Base-by-base conservation (phyloP, 2,888 invertebrate genomes). In the Acleris holmiana region DNA sequence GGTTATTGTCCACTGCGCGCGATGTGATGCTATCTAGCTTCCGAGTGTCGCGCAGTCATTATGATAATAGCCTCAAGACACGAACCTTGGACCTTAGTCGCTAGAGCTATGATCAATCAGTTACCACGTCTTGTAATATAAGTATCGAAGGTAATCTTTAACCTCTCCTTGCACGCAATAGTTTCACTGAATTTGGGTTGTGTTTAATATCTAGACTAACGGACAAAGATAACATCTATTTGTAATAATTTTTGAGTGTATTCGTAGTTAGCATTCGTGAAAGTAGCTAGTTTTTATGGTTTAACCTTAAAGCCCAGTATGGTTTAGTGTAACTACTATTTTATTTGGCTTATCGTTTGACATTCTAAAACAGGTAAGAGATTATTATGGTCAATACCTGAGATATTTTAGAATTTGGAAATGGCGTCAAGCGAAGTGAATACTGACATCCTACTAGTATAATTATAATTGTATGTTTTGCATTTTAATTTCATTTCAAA, bases 1-100 rank as follows among this genome's bases (percentile, higher is more conserved):
- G 86, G 90, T 90, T 88, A 90, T 90, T 89, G 90, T 90, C 91
- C 91, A 91, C 79, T 82, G 86, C 83, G 83, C 86, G 88, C 89
- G 86, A 89, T 88, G 80, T 78, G 91, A 91, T 91, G 79, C 79
- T 89, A 91, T 91, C 91, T 84, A 58, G 79, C 71, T 88, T 87
- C 88, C 88, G 84, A 85, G 79, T 86, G 91, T 89, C 90, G 91
- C 88, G 84, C 82, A 75, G 77, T 79, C 81, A 83, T 89, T 88
- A 89, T 85, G 86, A 88, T 91, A 90, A 91, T 89, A 82, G 87
- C 82, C 74, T 76, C 78, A 76, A 81, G 85, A 85, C 91, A 91
- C 88, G 91, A 90, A 90, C 81, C 83, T 18, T 44, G 64, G 60
- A 60, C 65, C 55, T 65, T 65, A 60, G 49, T 59, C 49, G 54